Base-by-base conservation (phyloP, 1,140 invertebrate genomes). In the Listronotus bonariensis region DNA sequence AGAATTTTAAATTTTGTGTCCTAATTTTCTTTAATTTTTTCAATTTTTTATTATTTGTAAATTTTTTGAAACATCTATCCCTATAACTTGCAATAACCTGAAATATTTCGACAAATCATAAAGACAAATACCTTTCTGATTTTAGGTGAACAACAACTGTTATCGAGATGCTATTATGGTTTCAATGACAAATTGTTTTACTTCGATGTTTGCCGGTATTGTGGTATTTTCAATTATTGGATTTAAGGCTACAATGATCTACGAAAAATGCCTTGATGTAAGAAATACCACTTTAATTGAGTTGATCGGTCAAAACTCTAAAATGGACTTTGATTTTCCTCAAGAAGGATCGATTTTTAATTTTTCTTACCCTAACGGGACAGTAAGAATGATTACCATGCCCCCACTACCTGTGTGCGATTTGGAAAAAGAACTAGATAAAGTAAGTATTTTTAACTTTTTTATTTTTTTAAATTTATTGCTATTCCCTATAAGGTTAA, bases 151-250 rank as follows among this genome's bases (percentile, higher is more conserved):
- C 74, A 98, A 97, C 79, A 97, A 98, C 79, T 96, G 93, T 76
- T 96, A 92, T 74, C 82, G 93, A 68, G 97, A 99, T 79, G 95
- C 95, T 0, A 87, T 98, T 6, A 88, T 95, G 78, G 93, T 99
- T 12, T 96, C 94, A 11, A 79, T 97, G 40, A 95, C 95, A 3
- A 99, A 99, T 77, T 96, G 95, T 73, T 88, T 90, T 60, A 99
- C 97, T 0, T 98, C 96, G 9, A 91, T 99, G 87, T 98, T 99
- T 77, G 96, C 97, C 56, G 97, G 96, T 0, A 92, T 99, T 58
- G 96, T 99, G 1, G 95, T 99, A 11, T 99, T 99, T 76, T 95
- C 95, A 0, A 92, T 99, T 14, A 93, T 99, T 59, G 97, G 97
- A 12, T 97, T 96, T 75, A 97, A 96, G 80, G 93, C 93, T 0